Conservation (phyloP, 1,140 invertebrate genomes). For the Penaeus chinensis region DNA sequence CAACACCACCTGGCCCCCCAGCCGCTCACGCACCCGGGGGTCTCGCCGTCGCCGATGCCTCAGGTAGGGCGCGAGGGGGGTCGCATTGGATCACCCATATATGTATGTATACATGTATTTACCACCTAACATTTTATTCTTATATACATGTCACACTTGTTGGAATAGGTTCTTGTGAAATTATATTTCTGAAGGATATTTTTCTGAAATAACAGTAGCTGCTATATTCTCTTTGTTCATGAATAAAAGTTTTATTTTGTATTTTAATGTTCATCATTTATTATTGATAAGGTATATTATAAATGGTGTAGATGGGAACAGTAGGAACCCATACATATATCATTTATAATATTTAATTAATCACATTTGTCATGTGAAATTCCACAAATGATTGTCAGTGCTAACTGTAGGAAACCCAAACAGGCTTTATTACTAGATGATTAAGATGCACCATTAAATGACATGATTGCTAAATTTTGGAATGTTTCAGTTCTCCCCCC, state of each 20-base stretch:
- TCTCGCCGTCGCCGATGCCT: constrained; percentile 64
- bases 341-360: too few relatives aligned
- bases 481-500: constrained; percentile 56
- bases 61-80: constrained; percentile 55
- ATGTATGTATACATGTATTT: not conserved
- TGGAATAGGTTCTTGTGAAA: not conserved
- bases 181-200: too few relatives aligned
- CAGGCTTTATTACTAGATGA: too few relatives aligned
- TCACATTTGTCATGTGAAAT: too few relatives aligned
- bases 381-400: too few relatives aligned
- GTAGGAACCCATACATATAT: too few relatives aligned
- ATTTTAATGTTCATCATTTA: too few relatives aligned
- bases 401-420: too few relatives aligned
- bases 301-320: not conserved
- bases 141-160: not conserved
- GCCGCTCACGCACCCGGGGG: constrained; percentile 61
- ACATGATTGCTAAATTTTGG: not conserved
- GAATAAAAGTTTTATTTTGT: too few relatives aligned
- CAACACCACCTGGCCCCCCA: constrained; percentile 64
- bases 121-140: not conserved
- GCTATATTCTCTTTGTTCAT: too few relatives aligned
- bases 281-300: not conserved
- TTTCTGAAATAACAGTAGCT: too few relatives aligned
- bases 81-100: not conserved
- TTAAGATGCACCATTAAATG: not conserved